phyloP scores from a whole-genome alignment of 2,888 invertebrate genomes.

The Temnothorax ravouxi region DNA sequence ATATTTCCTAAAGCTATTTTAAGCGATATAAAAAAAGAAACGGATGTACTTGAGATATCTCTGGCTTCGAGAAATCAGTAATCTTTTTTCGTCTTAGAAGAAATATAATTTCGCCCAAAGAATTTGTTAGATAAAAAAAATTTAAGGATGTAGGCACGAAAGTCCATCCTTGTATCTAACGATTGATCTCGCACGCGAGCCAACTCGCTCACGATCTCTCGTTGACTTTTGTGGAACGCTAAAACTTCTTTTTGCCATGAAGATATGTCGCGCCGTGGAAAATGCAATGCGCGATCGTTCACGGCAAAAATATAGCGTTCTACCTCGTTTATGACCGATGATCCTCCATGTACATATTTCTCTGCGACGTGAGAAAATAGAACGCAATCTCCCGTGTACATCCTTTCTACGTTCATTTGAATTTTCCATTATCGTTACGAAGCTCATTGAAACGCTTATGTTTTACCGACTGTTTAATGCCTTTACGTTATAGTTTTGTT shows the following conservation, averaged over 20 bases:
- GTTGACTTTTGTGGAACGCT: conserved; percentile 37
- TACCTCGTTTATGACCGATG: conserved; percentile 28
- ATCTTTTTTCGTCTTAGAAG: background rate
- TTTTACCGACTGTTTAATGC: background rate
- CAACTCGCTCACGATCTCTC: conserved; percentile 24
- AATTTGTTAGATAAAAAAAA: conserved; percentile 13
- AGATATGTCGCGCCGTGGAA: conserved; percentile 35
- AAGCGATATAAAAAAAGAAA: background rate
- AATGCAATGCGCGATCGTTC: conserved; percentile 8
- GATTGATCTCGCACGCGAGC: conserved; percentile 45
- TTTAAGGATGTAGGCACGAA: background rate
- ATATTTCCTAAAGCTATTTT: background rate
- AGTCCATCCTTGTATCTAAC: conserved; percentile 43
- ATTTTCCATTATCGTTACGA: background rate
- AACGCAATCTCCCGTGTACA: background rate
- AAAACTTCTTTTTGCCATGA: conserved; percentile 10
- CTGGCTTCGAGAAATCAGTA: background rate
- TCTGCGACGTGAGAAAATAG: conserved; percentile 1
- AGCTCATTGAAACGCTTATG: background rate
- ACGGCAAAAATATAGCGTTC: conserved; percentile 24
- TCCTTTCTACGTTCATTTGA: background rate
- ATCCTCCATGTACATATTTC: background rate
- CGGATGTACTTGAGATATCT: background rate
- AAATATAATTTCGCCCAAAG: background rate
- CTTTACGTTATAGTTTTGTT: background rate